These are phyloP conservation scores for Caenorhabditis macrosperma DNA, from an alignment of 2,888 invertebrate species.

Conservation along the genomic window DNA sequence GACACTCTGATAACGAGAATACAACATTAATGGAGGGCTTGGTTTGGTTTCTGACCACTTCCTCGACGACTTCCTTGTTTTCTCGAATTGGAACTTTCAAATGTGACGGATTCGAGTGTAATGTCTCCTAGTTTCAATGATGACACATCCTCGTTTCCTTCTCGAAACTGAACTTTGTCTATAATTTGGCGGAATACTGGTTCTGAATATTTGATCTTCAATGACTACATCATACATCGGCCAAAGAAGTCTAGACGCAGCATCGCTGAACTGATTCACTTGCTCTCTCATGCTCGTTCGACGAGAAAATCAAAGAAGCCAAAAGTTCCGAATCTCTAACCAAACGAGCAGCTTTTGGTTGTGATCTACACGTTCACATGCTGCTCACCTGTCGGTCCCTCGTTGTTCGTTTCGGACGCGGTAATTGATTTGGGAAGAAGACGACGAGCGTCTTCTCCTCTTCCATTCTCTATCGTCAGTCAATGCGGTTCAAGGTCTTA, in stretches of 20 bases:
- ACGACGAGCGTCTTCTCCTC: neutral
- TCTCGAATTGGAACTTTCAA: neutral
- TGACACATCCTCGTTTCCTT: neutral
- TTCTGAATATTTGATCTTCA: neutral
- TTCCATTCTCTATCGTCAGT: constrained; percentile 19
- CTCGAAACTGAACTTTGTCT: too few species aligned
- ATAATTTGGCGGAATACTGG: too few species aligned
- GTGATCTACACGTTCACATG: neutral
- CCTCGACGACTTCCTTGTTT: neutral
- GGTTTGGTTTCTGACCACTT: constrained; percentile 2
- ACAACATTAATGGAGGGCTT: too few species aligned
- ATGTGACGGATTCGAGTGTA: neutral
- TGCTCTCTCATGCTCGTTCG: neutral
- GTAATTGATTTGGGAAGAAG: constrained; percentile 33
- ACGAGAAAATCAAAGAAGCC: neutral
- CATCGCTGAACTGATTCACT: too few species aligned
- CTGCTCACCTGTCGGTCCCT: neutral
- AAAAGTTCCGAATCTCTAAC: neutral
- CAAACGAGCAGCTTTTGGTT: too few species aligned
- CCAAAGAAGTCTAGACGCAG: neutral
- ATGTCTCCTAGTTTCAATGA: too few species aligned
- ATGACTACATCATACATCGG: neutral
- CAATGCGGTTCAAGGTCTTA: constrained; percentile 51
- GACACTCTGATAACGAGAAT: constrained; percentile 12
- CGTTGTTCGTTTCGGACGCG: constrained; percentile 8